Base-by-base conservation (phyloP, 2,797 vertebrate species). In the Hoplostethus atlanticus region DNA sequence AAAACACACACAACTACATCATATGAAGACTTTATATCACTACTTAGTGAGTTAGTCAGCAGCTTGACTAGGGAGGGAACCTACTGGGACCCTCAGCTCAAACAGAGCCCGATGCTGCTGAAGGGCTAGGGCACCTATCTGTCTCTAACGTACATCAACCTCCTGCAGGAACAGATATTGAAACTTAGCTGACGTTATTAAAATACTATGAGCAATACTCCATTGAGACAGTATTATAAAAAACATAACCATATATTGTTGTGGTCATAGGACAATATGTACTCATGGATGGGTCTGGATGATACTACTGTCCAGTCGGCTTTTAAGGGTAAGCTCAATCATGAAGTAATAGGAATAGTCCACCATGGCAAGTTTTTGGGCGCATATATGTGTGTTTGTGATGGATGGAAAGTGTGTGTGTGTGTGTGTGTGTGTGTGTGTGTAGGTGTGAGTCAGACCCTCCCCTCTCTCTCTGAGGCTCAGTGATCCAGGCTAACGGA, bases 271-370 rank as follows among this genome's bases (percentile, higher is more conserved):
- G 28, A 61, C 21, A 6, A 34, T 34, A 34, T 34, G 34, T 34
- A 5, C 9, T 40, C 7, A 1, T 74, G 80, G 48, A 84, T 76
- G 70, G 25, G 57, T 72, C 61, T 70, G 54, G 36, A 65, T 53
- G 50, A 15, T 55, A 40, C 15, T 51, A 63, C 79, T 70, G 38
- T 1, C 2, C 51, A 87, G 71, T 13, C 71, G 60, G 40, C 56
- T 21, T 30, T 28, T 64, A 51, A 76, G 64, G 50, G 59, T 64
- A 46, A 73, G 56, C 54, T 85, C 51, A 88, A 81, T 77, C 77
- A 78, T 72, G 31, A 73, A 44, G 50, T 57, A n/a, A 63, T 38
- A 10, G 72, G 61, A 74, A 78, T 73, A 68, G 68, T 3, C 62
- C 55, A 48, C 10, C 1, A 0, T 6, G 16, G 53, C 63, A 16